A percentile compares a stretch with the other conserved stretches of the same genome.
These are phyloP conservation scores for Chrysogorgia sp. DNA, from an alignment of 92 coral and sea anemone genomes.

Conservation along the genomic window DNA sequence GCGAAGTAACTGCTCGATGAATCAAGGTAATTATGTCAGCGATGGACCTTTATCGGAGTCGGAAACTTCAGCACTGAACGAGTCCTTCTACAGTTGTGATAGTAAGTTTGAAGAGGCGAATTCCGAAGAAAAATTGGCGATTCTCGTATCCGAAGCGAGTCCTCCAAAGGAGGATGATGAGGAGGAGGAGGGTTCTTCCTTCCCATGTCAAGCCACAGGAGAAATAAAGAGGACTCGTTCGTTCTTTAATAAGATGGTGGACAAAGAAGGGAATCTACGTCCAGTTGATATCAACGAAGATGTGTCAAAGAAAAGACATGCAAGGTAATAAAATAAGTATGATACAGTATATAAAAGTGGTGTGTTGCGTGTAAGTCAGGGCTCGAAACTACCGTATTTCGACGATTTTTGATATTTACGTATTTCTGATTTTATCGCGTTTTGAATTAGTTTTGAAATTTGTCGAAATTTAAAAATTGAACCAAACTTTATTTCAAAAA, in stretches of 20 bases:
- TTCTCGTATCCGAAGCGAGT: neutral
- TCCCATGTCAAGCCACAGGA: neutral
- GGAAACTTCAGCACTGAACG: constrained; percentile 33
- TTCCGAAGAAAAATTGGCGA: constrained; percentile 13
- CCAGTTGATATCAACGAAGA: neutral
- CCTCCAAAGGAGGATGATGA: neutral
- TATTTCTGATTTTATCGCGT: no score
- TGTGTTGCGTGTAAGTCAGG: neutral
- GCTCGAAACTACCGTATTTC: neutral
- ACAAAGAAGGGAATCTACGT: constrained; percentile 16
- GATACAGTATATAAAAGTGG: neutral
- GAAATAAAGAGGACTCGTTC: constrained; percentile 24
- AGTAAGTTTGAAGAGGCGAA: constrained; percentile 34
- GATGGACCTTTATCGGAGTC: constrained; percentile 44
- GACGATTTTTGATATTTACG: neutral
- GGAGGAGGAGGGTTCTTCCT: neutral
- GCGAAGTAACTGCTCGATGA: constrained; percentile 4
- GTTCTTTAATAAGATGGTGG: constrained; percentile 38
- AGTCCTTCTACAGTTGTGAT: constrained; percentile 30
- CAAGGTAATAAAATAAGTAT: neutral
- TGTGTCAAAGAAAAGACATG: neutral
- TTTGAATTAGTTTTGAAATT: neutral
- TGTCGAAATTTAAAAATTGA: no score
- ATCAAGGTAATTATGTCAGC: constrained; percentile 29
- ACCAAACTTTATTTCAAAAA: no score